A percentile compares a stretch with the other conserved stretches of the same genome.
Evolutionary conservation across 2,113 vertebrate species (phyloP).

Genomic region (Psilopsiagon aymara): DNA sequence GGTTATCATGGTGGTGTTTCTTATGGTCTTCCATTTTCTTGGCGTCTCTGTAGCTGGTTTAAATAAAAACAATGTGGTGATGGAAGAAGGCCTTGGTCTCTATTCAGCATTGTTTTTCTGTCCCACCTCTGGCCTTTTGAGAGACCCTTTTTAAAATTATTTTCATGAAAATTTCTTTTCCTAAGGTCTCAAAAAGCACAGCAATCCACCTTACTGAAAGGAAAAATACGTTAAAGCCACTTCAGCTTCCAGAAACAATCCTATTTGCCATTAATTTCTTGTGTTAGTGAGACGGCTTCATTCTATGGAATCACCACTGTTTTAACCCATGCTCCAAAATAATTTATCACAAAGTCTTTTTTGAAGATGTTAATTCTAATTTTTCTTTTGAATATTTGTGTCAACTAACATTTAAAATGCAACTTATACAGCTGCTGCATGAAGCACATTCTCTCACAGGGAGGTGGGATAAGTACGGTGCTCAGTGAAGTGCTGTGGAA

Average conservation of each 20-base stretch:
- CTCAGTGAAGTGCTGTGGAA: not conserved
- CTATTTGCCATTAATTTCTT: not conserved
- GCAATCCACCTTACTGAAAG: not conserved
- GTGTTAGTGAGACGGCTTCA: not conserved
- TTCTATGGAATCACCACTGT: not conserved
- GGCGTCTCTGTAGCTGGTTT: no score
- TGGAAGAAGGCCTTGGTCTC: not conserved
- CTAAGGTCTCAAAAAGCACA: not conserved
- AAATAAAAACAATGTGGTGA: not conserved
- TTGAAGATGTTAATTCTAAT: not conserved
- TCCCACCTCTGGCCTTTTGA: not conserved
- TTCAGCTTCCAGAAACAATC: not conserved
- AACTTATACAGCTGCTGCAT: not conserved
- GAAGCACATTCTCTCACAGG: not conserved
- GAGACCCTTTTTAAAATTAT: not conserved
- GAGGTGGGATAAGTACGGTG: not conserved
- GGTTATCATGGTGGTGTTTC: rapidly evolving
- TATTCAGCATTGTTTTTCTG: not conserved
- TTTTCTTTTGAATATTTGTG: not conserved
- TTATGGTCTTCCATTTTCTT: not conserved
- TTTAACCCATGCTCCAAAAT: not conserved
- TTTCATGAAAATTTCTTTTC: not conserved
- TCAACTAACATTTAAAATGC: not conserved
- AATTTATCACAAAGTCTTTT: not conserved
- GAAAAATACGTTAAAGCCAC: not conserved